Conservation (phyloP, 2,888 invertebrate species). For the Autographa pulchrina region DNA sequence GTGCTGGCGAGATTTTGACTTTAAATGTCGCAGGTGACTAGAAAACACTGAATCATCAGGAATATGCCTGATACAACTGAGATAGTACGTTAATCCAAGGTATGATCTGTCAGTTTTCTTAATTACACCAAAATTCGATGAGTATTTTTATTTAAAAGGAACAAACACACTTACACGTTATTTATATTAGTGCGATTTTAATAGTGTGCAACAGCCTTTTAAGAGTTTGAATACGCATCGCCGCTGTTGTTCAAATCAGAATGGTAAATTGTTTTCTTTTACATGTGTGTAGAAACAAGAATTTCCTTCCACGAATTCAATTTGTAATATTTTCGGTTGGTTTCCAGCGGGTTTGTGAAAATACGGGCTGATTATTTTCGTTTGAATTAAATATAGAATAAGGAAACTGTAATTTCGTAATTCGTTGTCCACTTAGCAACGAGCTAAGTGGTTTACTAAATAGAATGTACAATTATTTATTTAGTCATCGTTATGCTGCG, state of each 20-base stretch:
- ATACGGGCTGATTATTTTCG: neutral
- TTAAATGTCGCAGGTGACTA: too few relatives aligned
- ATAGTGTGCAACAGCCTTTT: neutral
- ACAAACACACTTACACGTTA: neutral
- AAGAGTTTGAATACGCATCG: conserved; percentile 57
- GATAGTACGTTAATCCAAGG: too few relatives aligned
- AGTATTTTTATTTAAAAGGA: neutral
- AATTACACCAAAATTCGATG: conserved; percentile 9
- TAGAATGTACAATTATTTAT: too few relatives aligned
- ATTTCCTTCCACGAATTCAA: conserved; percentile 16
- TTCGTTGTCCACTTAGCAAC: too few relatives aligned
- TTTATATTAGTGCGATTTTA: neutral
- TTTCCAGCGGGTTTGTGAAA: neutral
- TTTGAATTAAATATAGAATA: neutral
- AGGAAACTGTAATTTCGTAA: neutral
- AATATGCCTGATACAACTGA: too few relatives aligned
- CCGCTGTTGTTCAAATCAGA: conserved; percentile 54
- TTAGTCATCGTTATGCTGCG: too few relatives aligned
- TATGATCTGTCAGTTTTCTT: neutral
- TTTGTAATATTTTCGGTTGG: neutral
- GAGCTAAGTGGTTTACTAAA: too few relatives aligned
- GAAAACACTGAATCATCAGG: too few relatives aligned
- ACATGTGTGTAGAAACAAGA: conserved; percentile 15
- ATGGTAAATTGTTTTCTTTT: conserved; percentile 42
- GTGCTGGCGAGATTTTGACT: too few relatives aligned